Evolutionary conservation across 2,888 invertebrate genomes (phyloP).

Genomic region (Spisula subtruncata): DNA sequence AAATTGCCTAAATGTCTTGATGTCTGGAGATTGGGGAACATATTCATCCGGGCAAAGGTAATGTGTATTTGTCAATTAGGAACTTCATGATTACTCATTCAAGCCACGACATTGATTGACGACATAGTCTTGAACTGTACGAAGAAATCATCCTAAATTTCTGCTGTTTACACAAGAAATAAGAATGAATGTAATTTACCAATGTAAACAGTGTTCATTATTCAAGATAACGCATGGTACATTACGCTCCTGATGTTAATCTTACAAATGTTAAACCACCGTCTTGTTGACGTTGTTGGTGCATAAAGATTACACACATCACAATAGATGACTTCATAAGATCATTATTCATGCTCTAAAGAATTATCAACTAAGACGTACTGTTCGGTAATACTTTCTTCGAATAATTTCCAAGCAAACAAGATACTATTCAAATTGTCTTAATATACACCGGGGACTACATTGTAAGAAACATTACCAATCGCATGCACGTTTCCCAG

Average conservation of each 20-base stretch:
- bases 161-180: neutral
- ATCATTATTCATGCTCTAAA: too few relatives aligned
- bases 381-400: too few relatives aligned
- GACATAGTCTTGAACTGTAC: neutral
- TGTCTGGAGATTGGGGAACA: neutral
- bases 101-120: neutral
- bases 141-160: neutral
- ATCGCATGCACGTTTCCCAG: too few relatives aligned
- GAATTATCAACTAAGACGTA: too few relatives aligned
- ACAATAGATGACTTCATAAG: too few relatives aligned
- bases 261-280: neutral
- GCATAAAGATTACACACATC: neutral
- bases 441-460: too few relatives aligned
- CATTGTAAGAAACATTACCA: too few relatives aligned
- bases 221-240: neutral
- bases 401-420: too few relatives aligned
- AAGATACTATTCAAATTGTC: too few relatives aligned
- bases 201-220: neutral
- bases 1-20: neutral
- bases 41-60: neutral
- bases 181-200: neutral
- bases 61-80: constrained; percentile 9
- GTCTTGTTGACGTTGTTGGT: neutral
- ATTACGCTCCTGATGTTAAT: neutral
- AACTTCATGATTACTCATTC: constrained; percentile 8